phyloP scores from a whole-genome alignment of 2,888 invertebrate species.

The Melinaea menophilus region DNA sequence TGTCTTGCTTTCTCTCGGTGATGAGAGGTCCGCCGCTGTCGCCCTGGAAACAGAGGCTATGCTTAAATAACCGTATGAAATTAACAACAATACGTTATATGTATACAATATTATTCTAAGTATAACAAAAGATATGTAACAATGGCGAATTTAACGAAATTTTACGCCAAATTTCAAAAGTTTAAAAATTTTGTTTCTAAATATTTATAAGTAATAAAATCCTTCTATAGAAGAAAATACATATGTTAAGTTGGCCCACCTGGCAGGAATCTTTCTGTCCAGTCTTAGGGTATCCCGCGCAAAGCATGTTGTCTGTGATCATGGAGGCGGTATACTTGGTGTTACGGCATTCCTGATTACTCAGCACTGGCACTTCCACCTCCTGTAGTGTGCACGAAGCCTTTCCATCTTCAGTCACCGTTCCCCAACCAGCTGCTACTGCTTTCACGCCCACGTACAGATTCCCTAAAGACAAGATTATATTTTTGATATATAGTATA shows the following conservation, averaged over 20 bases:
- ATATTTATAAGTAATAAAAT: no score
- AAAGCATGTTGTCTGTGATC: conserved; percentile 94
- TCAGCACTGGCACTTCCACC: conserved; percentile 86
- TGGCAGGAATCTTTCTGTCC: conserved; percentile 90
- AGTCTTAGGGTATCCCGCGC: conserved; percentile 85
- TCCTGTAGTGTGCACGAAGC: conserved; percentile 90
- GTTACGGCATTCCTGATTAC: conserved; percentile 83
- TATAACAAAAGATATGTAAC: background rate
- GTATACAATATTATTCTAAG: conserved; percentile 8
- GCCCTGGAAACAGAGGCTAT: conserved; percentile 73
- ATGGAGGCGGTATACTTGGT: conserved; percentile 90
- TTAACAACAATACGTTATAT: conserved; percentile 11
- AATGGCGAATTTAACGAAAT: background rate
- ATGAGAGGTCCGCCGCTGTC: conserved; percentile 90
- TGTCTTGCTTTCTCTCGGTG: conserved; percentile 81
- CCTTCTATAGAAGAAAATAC: no score
- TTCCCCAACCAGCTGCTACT: conserved; percentile 92
- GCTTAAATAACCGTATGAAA: background rate
- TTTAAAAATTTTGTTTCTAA: background rate
- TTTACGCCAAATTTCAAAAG: background rate
- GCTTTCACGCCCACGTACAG: conserved; percentile 85
- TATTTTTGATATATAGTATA: background rate
- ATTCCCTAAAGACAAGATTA: conserved; percentile 66
- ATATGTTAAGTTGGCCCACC: conserved; percentile 58
- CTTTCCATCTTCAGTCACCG: conserved; percentile 88